Base-by-base conservation (phyloP, 2,113 vertebrate species). In the Aviceda subcristata region DNA sequence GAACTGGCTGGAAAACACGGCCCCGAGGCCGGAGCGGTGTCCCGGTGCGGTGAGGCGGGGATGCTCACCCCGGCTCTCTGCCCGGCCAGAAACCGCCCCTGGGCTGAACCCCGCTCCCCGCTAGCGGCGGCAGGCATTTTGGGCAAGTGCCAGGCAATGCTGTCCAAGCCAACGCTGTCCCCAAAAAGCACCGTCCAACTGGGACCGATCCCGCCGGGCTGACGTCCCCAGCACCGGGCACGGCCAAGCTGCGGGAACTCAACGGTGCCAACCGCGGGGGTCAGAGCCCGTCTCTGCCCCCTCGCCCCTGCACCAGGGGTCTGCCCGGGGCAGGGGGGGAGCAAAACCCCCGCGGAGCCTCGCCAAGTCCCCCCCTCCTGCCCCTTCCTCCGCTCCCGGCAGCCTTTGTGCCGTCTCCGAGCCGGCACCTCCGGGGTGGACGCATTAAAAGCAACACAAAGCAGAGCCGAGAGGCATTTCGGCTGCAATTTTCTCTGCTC, bases 401-500 rank as follows among this genome's bases (percentile, higher is more conserved):
- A 91, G 86, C 88, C 80, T 94, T 93, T 94, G 92, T 87, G 68
- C 85, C 5, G 12, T 50, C 3, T 19, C 38, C 0, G 9, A 67
- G 89, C 68, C 51, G 4, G 95, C 94, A 92, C 88, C 95, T 93
- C 88, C 23, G 0, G 94, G 86, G 34, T 56, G 81, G 88, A 75
- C 3, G 32, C 89, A 85, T 92, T 94, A 96, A 94, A 75, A 75
- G 94, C 83, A 79, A 93, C 85, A 97, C 91, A 97, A 97, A 97
- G 97, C 93, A 78, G 84, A 84, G 92, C 96, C 41, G 55, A 91
- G 95, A 91, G 84, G 92, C 97, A 86, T 94, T 95, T 93, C 84
- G 41, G 79, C 87, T 94, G 96, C 96, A 95, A 97, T 97, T 97
- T 97, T 94, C 97, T 45, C 96, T 86, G 88, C 95, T 96, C 95